phyloP scores from a whole-genome alignment of 1,140 invertebrate genomes.

The silkworm (Bombyx mori) region ASM3026992v2 NC_085129.1:12081501-12082000 shows the following conservation, averaged over 20 bases:
- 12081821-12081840: not conserved
- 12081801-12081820: slow-evolving; percentile 18
- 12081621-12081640: too few relatives aligned
- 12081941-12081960: too few relatives aligned
- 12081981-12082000: too few relatives aligned
- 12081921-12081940: too few relatives aligned
- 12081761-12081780: slow-evolving; percentile 49
- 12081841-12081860: not conserved
- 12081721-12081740: slow-evolving; percentile 9
- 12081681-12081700: too few relatives aligned
- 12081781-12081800: slow-evolving; percentile 49
- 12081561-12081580: too few relatives aligned
- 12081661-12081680: too few relatives aligned
- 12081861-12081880: not conserved
- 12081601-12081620: too few relatives aligned
- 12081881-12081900: not conserved
- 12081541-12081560: not conserved
- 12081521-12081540: slow-evolving; percentile 21
- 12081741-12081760: slow-evolving; percentile 47
- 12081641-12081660: too few relatives aligned
- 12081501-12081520: slow-evolving; percentile 38
- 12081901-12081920: too few relatives aligned
- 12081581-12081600: too few relatives aligned
- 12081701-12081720: slow-evolving; percentile 6
- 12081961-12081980: too few relatives aligned